Conservation (phyloP, 92 coral and sea anemone genomes). For the Blastomussa wellsi region DNA sequence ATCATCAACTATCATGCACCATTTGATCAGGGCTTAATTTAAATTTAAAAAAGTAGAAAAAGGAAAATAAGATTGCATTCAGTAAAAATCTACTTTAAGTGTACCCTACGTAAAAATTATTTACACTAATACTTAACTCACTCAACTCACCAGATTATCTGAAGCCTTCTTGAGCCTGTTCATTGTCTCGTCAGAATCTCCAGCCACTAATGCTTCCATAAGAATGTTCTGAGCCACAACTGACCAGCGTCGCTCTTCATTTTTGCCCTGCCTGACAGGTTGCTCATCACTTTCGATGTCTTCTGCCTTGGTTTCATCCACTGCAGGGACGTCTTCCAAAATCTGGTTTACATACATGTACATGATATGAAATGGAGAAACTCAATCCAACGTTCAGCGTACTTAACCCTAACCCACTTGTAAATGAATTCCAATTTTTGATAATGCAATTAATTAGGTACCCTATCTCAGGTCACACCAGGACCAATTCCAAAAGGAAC, state of each 20-base stretch:
- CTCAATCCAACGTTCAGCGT: neutral
- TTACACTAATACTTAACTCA: neutral
- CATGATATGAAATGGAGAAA: neutral
- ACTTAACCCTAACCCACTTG: too few species aligned
- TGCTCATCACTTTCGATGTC: constrained; percentile 18
- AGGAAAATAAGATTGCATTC: too few species aligned
- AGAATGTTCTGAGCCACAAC: constrained; percentile 80
- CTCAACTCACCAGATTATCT: constrained; percentile 67
- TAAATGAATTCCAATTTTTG: too few species aligned
- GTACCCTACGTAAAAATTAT: too few species aligned
- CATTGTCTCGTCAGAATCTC: constrained; percentile 68
- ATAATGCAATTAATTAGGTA: too few species aligned
- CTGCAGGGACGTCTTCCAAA: constrained; percentile 18
- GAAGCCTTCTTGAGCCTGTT: constrained; percentile 79
- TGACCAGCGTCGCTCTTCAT: constrained; percentile 69
- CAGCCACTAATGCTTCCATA: constrained; percentile 64
- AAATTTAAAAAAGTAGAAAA: too few species aligned
- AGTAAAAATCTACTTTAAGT: too few species aligned
- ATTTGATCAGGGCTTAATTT: too few species aligned
- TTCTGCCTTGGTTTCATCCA: constrained; percentile 12
- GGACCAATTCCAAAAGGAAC: too few species aligned
- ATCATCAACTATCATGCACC: too few species aligned
- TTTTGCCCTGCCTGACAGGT: neutral
- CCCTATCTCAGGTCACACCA: too few species aligned
- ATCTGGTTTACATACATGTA: neutral